These are phyloP conservation scores for Suillia variegata DNA, from an alignment of 2,888 invertebrate genomes.

Conservation along the genomic window DNA sequence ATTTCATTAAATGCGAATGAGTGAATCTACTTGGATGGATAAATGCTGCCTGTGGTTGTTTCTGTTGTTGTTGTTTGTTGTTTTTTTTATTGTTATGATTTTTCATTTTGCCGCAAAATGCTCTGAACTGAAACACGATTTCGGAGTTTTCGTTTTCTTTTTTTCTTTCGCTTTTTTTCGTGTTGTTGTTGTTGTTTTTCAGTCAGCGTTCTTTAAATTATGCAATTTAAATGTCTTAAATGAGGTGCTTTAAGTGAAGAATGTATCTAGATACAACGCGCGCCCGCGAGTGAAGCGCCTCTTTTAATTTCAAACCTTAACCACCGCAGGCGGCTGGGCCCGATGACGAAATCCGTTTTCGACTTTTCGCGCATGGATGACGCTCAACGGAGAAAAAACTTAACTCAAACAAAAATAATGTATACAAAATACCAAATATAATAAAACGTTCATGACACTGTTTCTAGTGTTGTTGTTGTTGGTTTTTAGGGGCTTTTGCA, in stretches of 20 bases:
- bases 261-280: not conserved
- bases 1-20: conserved; percentile 29
- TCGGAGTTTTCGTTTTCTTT: not conserved
- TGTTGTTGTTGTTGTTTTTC: conserved; percentile 25
- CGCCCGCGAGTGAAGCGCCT: not conserved
- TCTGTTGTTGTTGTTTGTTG: not conserved
- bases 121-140: conserved; percentile 8
- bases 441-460: conserved; percentile 44
- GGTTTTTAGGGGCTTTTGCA: conserved; percentile 38
- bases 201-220: conserved; percentile 6
- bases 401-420: no score
- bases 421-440: conserved; percentile 27
- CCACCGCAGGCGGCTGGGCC: no score
- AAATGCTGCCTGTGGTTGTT: conserved; percentile 4
- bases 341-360: conserved; percentile 54
- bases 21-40: conserved; percentile 25
- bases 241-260: conserved; percentile 4
- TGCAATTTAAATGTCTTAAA: conserved; percentile 18
- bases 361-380: conserved; percentile 54
- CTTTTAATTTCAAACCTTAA: not conserved
- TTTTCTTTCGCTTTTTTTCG: no score
- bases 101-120: not conserved
- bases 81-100: conserved; percentile 4
- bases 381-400: conserved; percentile 27
- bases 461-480: conserved; percentile 35